phyloP scores from a whole-genome alignment of 2,113 vertebrate genomes.

The Channa maculata region DNA sequence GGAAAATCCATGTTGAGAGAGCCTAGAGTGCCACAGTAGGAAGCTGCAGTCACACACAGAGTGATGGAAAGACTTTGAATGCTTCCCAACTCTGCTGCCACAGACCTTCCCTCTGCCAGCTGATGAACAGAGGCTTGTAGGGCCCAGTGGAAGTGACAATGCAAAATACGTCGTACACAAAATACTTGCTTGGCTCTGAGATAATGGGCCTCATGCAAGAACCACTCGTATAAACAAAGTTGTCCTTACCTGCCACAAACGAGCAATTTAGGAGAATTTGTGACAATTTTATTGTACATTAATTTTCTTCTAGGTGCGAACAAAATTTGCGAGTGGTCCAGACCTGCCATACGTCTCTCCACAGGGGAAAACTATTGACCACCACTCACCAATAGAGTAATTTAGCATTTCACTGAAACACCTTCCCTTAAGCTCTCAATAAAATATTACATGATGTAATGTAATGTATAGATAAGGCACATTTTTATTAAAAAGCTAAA shows the following conservation, averaged over 20 bases:
- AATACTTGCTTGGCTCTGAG: not conserved
- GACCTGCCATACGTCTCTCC: too few species aligned
- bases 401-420: slow-evolving; percentile 9
- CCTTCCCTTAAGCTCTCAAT: not conserved
- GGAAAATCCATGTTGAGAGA: slow-evolving; percentile 39
- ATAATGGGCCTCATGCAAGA: not conserved
- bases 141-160: slow-evolving; percentile 30
- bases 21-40: slow-evolving; percentile 53
- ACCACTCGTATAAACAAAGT: not conserved
- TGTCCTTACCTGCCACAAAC: not conserved
- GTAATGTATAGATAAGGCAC: slow-evolving; percentile 10
- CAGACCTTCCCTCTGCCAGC: slow-evolving; percentile 37
- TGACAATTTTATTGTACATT: too few species aligned
- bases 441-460: slow-evolving; percentile 2
- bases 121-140: slow-evolving; percentile 34
- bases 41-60: slow-evolving; percentile 38
- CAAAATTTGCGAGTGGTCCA: too few species aligned
- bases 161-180: slow-evolving; percentile 9
- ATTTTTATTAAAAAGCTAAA: not conserved
- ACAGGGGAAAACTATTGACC: not conserved
- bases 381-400: not conserved
- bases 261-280: too few species aligned
- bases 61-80: slow-evolving; percentile 59
- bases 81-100: slow-evolving; percentile 41
- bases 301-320: too few species aligned